These are phyloP conservation scores for Sicus ferrugineus DNA, from an alignment of 2,888 invertebrate species.

Conservation along the genomic window DNA sequence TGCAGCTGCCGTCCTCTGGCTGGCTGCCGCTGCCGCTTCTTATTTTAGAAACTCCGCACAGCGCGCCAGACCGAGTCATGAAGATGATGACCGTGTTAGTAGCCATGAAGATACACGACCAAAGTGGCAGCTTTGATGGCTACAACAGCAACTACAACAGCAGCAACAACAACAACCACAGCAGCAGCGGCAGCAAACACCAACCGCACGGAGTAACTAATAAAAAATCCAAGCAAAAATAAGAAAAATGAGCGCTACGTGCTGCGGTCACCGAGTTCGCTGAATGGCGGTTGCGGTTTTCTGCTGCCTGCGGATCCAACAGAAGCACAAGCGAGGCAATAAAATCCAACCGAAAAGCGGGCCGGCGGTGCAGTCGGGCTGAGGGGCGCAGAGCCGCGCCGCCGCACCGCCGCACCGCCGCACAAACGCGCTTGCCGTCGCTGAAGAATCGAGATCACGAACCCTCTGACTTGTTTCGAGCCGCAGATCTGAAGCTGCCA, in stretches of 20 bases:
- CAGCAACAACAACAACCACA: not conserved
- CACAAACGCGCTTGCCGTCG: not conserved
- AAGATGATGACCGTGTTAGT: conserved; percentile 29
- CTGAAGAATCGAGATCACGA: conserved; percentile 22
- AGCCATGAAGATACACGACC: conserved; percentile 24
- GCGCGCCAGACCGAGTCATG: conserved; percentile 17
- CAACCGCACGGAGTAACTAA: not conserved
- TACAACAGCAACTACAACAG: conserved; percentile 6
- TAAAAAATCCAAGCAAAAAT: not conserved
- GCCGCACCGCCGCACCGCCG: too few species aligned
- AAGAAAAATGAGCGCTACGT: conserved; percentile 49
- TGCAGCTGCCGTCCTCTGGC: not conserved
- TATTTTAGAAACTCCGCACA: conserved; percentile 22
- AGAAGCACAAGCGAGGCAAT: conserved; percentile 27
- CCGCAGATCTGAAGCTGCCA: conserved; percentile 15
- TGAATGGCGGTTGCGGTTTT: conserved; percentile 32
- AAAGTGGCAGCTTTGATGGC: conserved; percentile 25
- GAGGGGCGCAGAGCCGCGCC: not conserved
- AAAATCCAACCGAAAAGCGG: conserved; percentile 13
- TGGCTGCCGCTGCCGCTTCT: not conserved
- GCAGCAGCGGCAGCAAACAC: not conserved
- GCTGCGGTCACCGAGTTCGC: conserved; percentile 49
- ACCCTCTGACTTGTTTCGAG: conserved; percentile 11
- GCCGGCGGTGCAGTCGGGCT: not conserved
- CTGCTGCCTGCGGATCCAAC: conserved; percentile 9